A percentile compares a stretch with the other conserved stretches of the same genome.
Conservation (phyloP, 2,888 invertebrate species). For the Ceramica pisi region DNA sequence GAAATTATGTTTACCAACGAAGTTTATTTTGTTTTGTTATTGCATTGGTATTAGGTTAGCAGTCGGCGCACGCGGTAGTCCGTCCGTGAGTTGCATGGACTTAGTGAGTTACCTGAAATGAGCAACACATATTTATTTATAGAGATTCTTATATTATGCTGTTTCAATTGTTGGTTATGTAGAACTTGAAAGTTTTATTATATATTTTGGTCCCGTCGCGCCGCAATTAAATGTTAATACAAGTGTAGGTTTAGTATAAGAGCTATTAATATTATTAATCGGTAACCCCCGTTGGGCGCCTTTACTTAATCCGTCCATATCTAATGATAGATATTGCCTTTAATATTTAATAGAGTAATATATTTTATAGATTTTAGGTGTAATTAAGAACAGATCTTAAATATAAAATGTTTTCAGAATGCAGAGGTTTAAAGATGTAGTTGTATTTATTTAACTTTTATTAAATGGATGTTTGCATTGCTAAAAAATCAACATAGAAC, state of each 20-base stretch:
- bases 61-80: conserved; percentile 75
- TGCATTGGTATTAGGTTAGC: conserved; percentile 80
- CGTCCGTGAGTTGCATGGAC: conserved; percentile 79
- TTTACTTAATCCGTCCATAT: conserved; percentile 91
- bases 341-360: conserved; percentile 91
- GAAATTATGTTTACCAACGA: conserved; percentile 91
- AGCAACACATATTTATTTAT: conserved; percentile 87
- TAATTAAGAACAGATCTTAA: conserved; percentile 86
- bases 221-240: conserved; percentile 77
- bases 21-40: conserved; percentile 86
- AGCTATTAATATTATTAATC: conserved; percentile 89
- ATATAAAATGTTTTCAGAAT: conserved; percentile 85
- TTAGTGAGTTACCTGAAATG: conserved; percentile 89
- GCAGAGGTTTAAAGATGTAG: conserved; percentile 85
- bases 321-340: conserved; percentile 91
- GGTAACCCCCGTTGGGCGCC: conserved; percentile 90
- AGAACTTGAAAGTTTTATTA: conserved; percentile 78
- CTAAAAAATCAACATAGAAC: conserved; percentile 64
- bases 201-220: conserved; percentile 81
- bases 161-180: conserved; percentile 87
- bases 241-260: conserved; percentile 79
- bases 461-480: conserved; percentile 67
- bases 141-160: conserved; percentile 85
- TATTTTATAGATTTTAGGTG: conserved; percentile 89
- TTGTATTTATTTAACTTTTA: conserved; percentile 79